Base-by-base conservation (phyloP, 30 jellyfish, hydroid and myxozoan species). In the Clytia hemisphaerica region DNA sequence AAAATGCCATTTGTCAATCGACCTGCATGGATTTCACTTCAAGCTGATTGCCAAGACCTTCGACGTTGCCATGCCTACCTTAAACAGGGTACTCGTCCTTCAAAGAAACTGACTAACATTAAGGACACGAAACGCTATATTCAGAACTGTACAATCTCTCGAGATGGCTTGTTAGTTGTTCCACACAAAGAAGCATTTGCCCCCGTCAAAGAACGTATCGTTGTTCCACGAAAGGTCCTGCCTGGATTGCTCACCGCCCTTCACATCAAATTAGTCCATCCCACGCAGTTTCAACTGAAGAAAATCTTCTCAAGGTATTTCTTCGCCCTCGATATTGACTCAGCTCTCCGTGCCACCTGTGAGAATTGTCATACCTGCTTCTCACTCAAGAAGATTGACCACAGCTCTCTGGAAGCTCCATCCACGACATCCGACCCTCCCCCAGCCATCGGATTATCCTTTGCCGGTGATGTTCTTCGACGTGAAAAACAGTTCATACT, bases 181-280 rank as follows among this genome's bases (percentile, higher is more conserved):
- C 19, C 35, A 24, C 12, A 62, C 33, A 21, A 16, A 3, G 61
- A 67, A 18, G 49, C 42, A 44, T 46, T 40, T 22, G 48, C 58
- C 44, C 76, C 74, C 12, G 27, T 32, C 74, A 28, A 29, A 4
- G 78, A 1, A 40, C 30, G 55, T 25, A 57, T 50, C 24, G 33
- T 72, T 19, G 7, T 51, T 45, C 78, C 83, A 3, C 69, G 75
- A 32, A 51, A 61, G 4, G 78, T 57, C 4, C 44, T 72, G 9
- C 67, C 21, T 32, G 77, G 75, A 6, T 31, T 72, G 5, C 83
- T 72, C 44, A 72, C 83, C 12, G 83, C 83, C 40, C 83, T 72
- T 18, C 83, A 37, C 61, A 30, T 72, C 2, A 33, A 32, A 21
- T 46, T 72, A 0, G 45, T 21, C 44, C 83, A 72, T 37, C 83